Evolutionary conservation across 2,888 invertebrate genomes (phyloP).

Genomic region (Scaptomyza flava): DNA sequence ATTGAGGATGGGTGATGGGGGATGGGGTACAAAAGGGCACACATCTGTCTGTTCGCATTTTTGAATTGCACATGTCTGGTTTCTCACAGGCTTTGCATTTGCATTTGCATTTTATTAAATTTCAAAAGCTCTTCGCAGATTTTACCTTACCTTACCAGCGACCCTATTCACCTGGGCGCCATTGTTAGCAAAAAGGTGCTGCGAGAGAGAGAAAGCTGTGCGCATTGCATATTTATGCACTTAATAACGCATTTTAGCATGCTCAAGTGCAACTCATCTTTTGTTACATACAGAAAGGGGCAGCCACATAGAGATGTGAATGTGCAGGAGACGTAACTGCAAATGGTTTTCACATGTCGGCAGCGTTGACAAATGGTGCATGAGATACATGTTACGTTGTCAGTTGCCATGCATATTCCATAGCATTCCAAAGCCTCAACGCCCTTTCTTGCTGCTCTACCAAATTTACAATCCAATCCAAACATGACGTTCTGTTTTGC

Average conservation of each 20-base stretch:
- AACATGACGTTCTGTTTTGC: slow-evolving; percentile 31
- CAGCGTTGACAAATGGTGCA: slow-evolving; percentile 70
- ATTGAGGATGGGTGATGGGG: slow-evolving; percentile 9
- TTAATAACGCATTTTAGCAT: slow-evolving; percentile 81
- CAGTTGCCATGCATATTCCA: slow-evolving; percentile 43
- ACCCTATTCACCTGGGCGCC: slow-evolving; percentile 61
- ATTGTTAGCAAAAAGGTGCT: slow-evolving; percentile 47
- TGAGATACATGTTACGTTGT: slow-evolving; percentile 61
- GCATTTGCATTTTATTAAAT: slow-evolving; percentile 80
- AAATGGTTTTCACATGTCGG: slow-evolving; percentile 50
- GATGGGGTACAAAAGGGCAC: slow-evolving; percentile 1
- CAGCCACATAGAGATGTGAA: neutral
- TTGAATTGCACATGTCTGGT: slow-evolving; percentile 59
- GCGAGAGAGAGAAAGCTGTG: slow-evolving; percentile 15
- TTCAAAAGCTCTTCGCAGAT: slow-evolving; percentile 70
- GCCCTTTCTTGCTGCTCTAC: neutral
- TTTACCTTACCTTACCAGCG: neutral
- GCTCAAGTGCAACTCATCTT: slow-evolving; percentile 78
- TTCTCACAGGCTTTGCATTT: slow-evolving; percentile 69
- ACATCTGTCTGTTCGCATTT: slow-evolving; percentile 47
- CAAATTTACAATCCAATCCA: slow-evolving; percentile 42
- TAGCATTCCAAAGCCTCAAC: slow-evolving; percentile 2
- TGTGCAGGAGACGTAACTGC: slow-evolving; percentile 15
- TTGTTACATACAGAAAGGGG: slow-evolving; percentile 60
- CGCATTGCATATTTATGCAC: slow-evolving; percentile 80